Evolutionary conservation across 1,140 invertebrate species (phyloP).

Genomic region (Uloborus diversus): DNA sequence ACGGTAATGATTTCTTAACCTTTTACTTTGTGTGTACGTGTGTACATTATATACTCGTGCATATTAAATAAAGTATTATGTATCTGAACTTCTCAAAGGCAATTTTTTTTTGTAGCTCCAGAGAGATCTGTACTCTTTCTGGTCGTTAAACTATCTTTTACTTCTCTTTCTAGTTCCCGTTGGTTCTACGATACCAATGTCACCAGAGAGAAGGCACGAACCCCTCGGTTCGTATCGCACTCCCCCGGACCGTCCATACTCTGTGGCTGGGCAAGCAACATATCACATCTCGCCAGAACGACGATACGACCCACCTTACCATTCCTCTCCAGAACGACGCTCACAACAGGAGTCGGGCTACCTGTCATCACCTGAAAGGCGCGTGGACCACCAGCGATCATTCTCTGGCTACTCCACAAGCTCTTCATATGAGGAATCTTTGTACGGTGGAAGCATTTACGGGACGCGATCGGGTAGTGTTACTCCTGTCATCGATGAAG

Average conservation of each 20-base stretch:
- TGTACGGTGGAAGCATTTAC: constrained; percentile 55
- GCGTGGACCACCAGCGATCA: constrained; percentile 62
- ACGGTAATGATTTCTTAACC: no score
- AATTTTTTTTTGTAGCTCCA: no score
- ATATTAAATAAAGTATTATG: no score
- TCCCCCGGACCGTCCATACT: constrained; percentile 61
- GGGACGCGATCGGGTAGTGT: constrained; percentile 74
- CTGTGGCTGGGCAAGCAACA: constrained; percentile 56
- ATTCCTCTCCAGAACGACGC: constrained; percentile 59
- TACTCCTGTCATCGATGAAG: constrained; percentile 87
- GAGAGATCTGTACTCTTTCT: no score
- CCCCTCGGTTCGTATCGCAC: constrained; percentile 56
- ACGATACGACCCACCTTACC: constrained; percentile 45
- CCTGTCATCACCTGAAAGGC: constrained; percentile 85
- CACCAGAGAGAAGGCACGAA: constrained; percentile 56
- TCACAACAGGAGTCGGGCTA: constrained; percentile 72
- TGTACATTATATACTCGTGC: no score
- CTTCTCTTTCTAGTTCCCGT: constrained; percentile 19
- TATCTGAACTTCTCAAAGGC: no score
- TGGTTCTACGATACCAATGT: constrained; percentile 34
- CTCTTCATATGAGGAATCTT: constrained; percentile 40
- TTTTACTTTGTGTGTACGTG: no score
- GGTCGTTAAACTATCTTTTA: neutral
- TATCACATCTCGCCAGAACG: constrained; percentile 58
- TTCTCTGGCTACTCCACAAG: constrained; percentile 46